Evolutionary conservation across 2,797 vertebrate species (phyloP).

Genomic region (Botia almorhae): DNA sequence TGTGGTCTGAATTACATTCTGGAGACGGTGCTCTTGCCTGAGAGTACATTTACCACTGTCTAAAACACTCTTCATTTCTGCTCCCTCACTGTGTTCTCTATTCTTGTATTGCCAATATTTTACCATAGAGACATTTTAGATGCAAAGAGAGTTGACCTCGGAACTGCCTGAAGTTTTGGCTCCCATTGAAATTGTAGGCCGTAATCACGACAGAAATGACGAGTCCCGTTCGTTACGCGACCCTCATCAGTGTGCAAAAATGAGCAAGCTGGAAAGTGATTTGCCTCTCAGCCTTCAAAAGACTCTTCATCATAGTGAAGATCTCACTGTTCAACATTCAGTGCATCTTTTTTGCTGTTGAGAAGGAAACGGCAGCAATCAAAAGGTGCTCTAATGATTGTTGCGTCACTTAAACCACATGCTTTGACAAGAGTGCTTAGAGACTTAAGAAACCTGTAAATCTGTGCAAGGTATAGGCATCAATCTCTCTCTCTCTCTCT

Average conservation of each 20-base stretch:
- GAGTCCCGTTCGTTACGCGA: not conserved
- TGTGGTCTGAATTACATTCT: conserved; percentile 66
- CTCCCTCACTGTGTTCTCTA: conserved; percentile 39
- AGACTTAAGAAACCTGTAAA: not conserved
- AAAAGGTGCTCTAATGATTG: conserved; percentile 13
- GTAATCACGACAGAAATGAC: not conserved
- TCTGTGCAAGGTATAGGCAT: not conserved
- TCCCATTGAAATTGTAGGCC: not conserved
- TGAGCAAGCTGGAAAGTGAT: not conserved
- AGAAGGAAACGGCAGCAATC: not conserved
- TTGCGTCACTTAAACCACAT: conserved; percentile 19
- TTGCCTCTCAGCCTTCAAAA: conserved; percentile 6
- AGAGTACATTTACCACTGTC: conserved; percentile 70
- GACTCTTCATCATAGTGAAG: conserved; percentile 6
- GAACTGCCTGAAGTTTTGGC: not conserved
- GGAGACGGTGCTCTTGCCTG: conserved; percentile 55
- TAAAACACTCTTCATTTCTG: conserved; percentile 63
- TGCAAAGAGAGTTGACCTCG: conserved; percentile 3
- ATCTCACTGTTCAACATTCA: conserved; percentile 20
- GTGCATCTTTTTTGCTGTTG: conserved; percentile 2
- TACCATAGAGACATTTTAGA: not conserved
- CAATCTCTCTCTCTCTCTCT: too few species aligned
- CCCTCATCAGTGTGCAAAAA: not conserved
- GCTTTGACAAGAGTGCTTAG: not conserved
- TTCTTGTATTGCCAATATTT: conserved; percentile 2